Conservation (phyloP, 2,113 vertebrate species). For the Semnornis frantzii region DNA sequence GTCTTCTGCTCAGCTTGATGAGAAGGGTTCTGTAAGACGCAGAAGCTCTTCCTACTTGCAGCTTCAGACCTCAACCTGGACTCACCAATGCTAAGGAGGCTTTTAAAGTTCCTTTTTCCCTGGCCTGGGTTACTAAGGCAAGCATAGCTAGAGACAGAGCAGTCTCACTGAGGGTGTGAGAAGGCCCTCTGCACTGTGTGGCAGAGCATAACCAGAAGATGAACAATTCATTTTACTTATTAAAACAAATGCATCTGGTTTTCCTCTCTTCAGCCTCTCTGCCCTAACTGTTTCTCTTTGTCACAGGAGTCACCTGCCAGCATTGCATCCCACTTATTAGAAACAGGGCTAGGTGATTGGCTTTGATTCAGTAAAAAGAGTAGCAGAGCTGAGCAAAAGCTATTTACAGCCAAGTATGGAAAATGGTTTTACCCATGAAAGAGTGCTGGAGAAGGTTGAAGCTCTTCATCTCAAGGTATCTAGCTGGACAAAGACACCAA, state of each 20-base stretch:
- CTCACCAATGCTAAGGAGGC: background rate
- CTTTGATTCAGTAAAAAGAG: background rate
- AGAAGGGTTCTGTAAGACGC: background rate
- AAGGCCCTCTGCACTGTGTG: rapidly evolving
- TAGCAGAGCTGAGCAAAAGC: background rate
- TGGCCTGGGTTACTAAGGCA: background rate
- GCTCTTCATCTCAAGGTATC: background rate
- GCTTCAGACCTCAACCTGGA: rapidly evolving
- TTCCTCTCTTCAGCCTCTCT: background rate
- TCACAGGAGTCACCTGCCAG: background rate
- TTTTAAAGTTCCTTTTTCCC: background rate
- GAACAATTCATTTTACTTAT: background rate
- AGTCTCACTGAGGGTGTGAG: background rate
- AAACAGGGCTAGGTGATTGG: background rate
- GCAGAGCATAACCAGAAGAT: background rate
- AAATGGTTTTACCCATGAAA: background rate
- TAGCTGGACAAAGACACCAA: no score
- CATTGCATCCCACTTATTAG: background rate
- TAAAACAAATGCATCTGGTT: background rate
- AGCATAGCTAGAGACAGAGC: background rate
- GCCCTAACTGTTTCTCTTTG: background rate
- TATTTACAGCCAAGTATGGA: background rate
- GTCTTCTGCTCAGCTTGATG: rapidly evolving
- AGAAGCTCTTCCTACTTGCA: background rate
- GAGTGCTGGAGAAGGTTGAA: background rate